phyloP scores from a whole-genome alignment of 2,113 vertebrate genomes.

The Hymenochirus boettgeri region DNA sequence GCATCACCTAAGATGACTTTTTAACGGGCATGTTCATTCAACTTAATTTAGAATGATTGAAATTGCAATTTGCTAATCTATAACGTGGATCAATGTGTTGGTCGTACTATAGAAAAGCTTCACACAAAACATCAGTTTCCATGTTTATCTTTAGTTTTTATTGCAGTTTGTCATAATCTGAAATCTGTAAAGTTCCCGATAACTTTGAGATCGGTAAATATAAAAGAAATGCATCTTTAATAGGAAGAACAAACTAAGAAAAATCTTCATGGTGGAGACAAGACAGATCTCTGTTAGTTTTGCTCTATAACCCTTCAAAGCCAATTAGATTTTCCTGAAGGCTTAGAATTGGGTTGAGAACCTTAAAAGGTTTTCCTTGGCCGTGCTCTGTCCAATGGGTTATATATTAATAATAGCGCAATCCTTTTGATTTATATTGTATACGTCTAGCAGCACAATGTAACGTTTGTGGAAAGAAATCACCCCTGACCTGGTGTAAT shows the following conservation, averaged over 20 bases:
- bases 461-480: constrained; percentile 33
- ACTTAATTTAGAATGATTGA: no score
- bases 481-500: constrained; percentile 44
- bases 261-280: not conserved
- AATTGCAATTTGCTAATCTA: no score
- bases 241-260: not conserved
- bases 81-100: no score
- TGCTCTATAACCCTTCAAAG: constrained; percentile 45
- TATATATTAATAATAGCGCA: constrained; percentile 54
- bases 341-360: constrained; percentile 46
- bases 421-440: constrained; percentile 62
- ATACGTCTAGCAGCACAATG: constrained; percentile 48
- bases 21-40: no score
- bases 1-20: no score
- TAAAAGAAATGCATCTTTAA: no score
- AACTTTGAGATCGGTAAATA: no score
- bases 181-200: no score
- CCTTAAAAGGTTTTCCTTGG: constrained; percentile 52
- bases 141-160: no score
- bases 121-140: no score
- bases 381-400: constrained; percentile 48
- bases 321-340: constrained; percentile 50
- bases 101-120: no score
- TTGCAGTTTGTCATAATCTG: no score
- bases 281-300: constrained; percentile 46